Evolutionary conservation across 1,140 invertebrate genomes (phyloP), one percentile per base, ranked within the genome.

Genomic region (Pseudoatta argentina): DNA sequence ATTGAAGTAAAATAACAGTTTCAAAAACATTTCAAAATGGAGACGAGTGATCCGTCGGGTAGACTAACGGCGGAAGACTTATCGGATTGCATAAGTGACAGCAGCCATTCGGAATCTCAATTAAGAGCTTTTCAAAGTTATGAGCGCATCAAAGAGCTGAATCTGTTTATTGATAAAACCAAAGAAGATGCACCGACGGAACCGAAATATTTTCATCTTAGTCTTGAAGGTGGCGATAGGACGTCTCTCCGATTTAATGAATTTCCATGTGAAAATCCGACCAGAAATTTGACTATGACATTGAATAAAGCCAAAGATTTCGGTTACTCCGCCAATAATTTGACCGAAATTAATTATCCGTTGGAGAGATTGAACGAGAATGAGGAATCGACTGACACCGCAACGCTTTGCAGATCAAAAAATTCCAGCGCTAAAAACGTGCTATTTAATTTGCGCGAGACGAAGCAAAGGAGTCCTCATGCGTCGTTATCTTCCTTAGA

Each of bases 31-130:
- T 18, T 39, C 34, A 91, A 72, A 55, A 95, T 95, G 94, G 93
- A 95, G 77, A 83, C 91, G n/a, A 91, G 72, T 55, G 93, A 94
- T 59, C 90, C 93, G 76, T 92, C 90, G 91, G 89, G 90, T 81
- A 72, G 91, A 59, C 69, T 90, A 12, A 92, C 91, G 7, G 90
- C 89, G n/a, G 94, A 95, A 1, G 94, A 95, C n/a, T 90, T 93
- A 39, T 95, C 94, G 18, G 94, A 94, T 55, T 93, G 93, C 48
- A 94, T 94, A 81, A 94, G 93, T 75, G 94, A 93, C 21, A 93
- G 92, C 79, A 92, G 91, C 6, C 87, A 91, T 53, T 87, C 91
- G 5, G 92, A 91, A 34, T 85, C 75, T 8, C 91, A 94, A 0
- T 55, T 93, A 8, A 87, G 91, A 69, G 81, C 86, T 2, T 94